Base-by-base conservation (phyloP, 2,113 vertebrate genomes). In the Ornithorhynchus anatinus region DNA sequence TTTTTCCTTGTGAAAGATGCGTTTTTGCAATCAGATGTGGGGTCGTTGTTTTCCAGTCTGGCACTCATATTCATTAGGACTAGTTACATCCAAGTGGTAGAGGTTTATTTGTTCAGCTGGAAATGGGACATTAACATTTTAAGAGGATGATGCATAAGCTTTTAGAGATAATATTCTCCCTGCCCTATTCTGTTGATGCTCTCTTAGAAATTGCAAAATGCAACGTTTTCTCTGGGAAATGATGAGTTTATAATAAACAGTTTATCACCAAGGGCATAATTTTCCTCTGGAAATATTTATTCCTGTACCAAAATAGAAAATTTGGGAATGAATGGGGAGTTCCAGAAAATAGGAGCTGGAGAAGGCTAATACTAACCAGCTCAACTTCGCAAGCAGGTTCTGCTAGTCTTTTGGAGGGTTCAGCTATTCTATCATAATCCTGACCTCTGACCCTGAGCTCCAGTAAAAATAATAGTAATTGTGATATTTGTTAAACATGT, bases 91-190 rank as follows among this genome's bases (percentile, higher is more conserved):
- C 59, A 85, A 79, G 77, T 82, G 80, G 64, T 59, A 77, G 80
- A 77, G 71, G 80, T 84, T 86, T 92, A 85, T 92, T 90, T 88
- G 77, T 92, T 91, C 79, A 80, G 81, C 80, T 86, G 78, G 85
- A 88, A 92, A 84, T 60, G 74, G 82, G 77, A 76, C 79, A 87
- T 91, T 89, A 89, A 89, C 80, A 89, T 91, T 94, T 91, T 88
- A 91, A 91, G 86, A 90, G 75, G 81, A 81, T 80, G 77, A 91
- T 87, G 79, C 58, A 61, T 44, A 83, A 23, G 88, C 86, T 89
- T 90, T 91, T 78, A 81, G 80, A 90, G 72, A 84, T 82, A 84
- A 84, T 86, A 82, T 82, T 89, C 80, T 89, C 66, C 72, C 75
- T 86, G 75, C 50, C 69, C 45, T 81, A 3, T 83, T 87, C 78